A percentile compares a stretch with the other conserved stretches of the same genome.
These are phyloP conservation scores for Nipponacmea schrenckii DNA, from an alignment of 2,888 invertebrate species.

Conservation along the genomic window DNA sequence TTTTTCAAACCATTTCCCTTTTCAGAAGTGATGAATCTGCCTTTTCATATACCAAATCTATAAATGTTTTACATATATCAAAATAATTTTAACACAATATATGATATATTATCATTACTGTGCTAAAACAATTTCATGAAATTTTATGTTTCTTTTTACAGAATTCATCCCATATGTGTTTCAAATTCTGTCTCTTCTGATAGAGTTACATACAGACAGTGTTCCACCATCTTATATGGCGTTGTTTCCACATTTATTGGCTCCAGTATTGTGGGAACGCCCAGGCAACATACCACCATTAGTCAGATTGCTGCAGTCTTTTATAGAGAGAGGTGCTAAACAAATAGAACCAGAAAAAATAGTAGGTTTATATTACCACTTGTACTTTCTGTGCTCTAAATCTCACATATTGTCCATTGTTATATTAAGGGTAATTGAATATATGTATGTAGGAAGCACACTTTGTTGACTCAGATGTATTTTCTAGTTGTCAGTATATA, in stretches of 20 bases:
- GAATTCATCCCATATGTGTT: constrained; percentile 99
- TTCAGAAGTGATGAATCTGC: too few relatives aligned
- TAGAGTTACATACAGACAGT: constrained; percentile 73
- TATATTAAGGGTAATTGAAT: too few relatives aligned
- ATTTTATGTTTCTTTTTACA: constrained; percentile 63
- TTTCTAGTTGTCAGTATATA: too few relatives aligned
- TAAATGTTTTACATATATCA: too few relatives aligned
- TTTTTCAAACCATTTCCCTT: too few relatives aligned
- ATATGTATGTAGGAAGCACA: too few relatives aligned
- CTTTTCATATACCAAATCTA: too few relatives aligned
- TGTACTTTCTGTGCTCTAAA: not conserved
- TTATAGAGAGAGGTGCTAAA: constrained; percentile 78
- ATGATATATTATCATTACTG: too few relatives aligned
- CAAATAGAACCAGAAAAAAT: constrained; percentile 72
- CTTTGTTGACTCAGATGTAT: too few relatives aligned
- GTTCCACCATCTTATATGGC: constrained; percentile 86
- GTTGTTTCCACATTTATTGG: constrained; percentile 88
- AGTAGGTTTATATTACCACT: constrained; percentile 37
- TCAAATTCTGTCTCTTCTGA: constrained; percentile 91
- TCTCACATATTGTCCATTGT: not conserved
- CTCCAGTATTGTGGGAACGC: constrained; percentile 92
- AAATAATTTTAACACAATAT: too few relatives aligned
- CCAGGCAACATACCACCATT: constrained; percentile 93
- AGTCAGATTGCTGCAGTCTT: constrained; percentile 90
- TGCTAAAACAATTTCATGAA: too few relatives aligned